Evolutionary conservation across 2,888 invertebrate species (phyloP), one percentile per base, ranked within the genome.

Genomic region (Eristalinus sepulchralis): DNA sequence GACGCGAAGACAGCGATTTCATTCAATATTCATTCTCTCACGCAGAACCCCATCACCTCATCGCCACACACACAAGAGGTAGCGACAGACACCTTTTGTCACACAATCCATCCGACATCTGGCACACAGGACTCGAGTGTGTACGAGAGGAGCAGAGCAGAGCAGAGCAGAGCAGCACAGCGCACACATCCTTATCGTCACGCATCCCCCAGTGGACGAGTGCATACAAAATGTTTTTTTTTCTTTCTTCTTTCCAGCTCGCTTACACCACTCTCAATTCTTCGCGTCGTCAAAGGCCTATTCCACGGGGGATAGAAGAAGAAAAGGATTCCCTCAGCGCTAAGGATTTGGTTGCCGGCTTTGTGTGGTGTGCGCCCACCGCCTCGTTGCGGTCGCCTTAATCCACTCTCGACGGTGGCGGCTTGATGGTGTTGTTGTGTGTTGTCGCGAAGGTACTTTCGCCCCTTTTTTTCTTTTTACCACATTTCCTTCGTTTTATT

Each of bases 21-120:
- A 83, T 79, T 83, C 39, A 83, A 75, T 79, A 83, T 83, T 79
- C 79, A 79, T 79, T 70, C 70, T 57, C 67, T 34, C 34, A 67
- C 73, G 72, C 47, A 22, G 4, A 17, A 22, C 73, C 60, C 60
- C 47, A 33, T 55, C 68, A 64, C n/a, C n/a, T n/a, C 83, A 79
- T 60, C 64, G 67, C 75, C 68, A 79, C 70, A 79, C 70, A 79
- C 8, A 47, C 13, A 39, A n/a, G 17, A 17, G 73, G 57, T 63
- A 47, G 72, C 57, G 31, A 71, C 53, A 27, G 27, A 62, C 60
- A 62, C 53, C 77, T 55, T 53, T 22, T 20, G 33, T 57, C 27
- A 34, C n/a, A 24, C 8, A 36, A 36, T 24, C 57, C 17, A 63
- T 47, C 62, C 34, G 11, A 20, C 66, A 36, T 53, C 22, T 27